These are phyloP conservation scores for Drosophila infuscata DNA, from an alignment of 2,888 invertebrate species.

Conservation along the genomic window DNA sequence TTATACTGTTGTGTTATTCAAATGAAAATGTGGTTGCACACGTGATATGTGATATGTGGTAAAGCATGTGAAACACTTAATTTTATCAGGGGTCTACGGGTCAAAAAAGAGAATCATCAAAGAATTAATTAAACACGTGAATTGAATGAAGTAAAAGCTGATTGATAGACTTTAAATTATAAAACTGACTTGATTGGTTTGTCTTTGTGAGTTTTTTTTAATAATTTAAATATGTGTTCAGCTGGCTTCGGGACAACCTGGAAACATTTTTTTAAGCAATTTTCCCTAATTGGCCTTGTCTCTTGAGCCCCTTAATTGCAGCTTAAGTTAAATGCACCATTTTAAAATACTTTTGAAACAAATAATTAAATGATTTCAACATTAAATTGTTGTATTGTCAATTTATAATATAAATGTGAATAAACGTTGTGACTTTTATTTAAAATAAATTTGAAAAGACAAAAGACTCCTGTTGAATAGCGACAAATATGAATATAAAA, in stretches of 20 bases:
- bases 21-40: neutral
- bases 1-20: no score
- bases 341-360: no score
- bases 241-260: neutral
- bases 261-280: no score
- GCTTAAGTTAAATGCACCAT: neutral
- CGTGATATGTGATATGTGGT: neutral
- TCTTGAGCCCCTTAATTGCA: neutral
- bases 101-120: neutral
- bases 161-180: neutral
- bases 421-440: no score
- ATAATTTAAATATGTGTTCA: neutral
- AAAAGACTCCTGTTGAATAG: neutral
- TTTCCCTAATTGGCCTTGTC: no score
- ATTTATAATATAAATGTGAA: neutral
- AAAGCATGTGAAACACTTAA: neutral
- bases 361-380: neutral
- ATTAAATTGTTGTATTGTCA: neutral
- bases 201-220: neutral
- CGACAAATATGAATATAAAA: neutral
- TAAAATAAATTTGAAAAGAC: neutral
- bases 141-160: neutral
- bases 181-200: neutral
- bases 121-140: neutral
- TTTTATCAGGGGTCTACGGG: neutral